Evolutionary conservation across 2,113 vertebrate species (phyloP).

Genomic region (Hypomesus transpacificus): DNA sequence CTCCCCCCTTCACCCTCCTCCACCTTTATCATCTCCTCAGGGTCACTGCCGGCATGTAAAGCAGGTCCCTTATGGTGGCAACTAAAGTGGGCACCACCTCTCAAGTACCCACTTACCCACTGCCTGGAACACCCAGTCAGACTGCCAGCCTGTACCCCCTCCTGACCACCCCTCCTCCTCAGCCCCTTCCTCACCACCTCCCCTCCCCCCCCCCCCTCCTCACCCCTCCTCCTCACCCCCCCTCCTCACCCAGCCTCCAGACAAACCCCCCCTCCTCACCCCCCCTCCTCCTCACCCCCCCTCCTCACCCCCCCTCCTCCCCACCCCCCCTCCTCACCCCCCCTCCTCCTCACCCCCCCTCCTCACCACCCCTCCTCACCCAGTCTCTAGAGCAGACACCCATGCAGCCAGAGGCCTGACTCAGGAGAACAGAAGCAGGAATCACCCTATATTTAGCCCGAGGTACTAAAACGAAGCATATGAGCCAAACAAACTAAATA

Average conservation of each 20-base stretch:
- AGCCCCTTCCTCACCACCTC: no score
- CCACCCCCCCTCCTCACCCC: no score
- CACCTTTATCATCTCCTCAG: constrained; percentile 15
- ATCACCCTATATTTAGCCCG: constrained; percentile 38
- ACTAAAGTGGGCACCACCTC: constrained; percentile 20
- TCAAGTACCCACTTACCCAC: constrained; percentile 49
- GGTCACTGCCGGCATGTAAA: neutral
- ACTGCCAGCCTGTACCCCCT: constrained; percentile 42
- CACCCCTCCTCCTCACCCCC: no score
- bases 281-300: no score
- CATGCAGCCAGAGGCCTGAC: constrained; percentile 21
- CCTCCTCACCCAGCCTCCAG: no score
- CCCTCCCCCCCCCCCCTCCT: no score
- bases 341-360: no score
- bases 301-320: no score
- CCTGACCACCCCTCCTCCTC: no score
- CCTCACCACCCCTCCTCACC: constrained; percentile 29
- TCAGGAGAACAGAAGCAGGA: constrained; percentile 23
- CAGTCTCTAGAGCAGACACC: constrained; percentile 38
- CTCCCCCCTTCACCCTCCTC: neutral
- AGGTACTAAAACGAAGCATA: constrained; percentile 27
- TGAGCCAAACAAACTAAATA: constrained; percentile 13
- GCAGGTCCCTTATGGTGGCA: constrained; percentile 45
- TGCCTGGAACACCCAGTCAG: constrained; percentile 37
- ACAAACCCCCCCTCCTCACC: no score